These are phyloP conservation scores for Paraplagusia blochii DNA, from an alignment of 2,113 vertebrate genomes.

Conservation along the genomic window DNA sequence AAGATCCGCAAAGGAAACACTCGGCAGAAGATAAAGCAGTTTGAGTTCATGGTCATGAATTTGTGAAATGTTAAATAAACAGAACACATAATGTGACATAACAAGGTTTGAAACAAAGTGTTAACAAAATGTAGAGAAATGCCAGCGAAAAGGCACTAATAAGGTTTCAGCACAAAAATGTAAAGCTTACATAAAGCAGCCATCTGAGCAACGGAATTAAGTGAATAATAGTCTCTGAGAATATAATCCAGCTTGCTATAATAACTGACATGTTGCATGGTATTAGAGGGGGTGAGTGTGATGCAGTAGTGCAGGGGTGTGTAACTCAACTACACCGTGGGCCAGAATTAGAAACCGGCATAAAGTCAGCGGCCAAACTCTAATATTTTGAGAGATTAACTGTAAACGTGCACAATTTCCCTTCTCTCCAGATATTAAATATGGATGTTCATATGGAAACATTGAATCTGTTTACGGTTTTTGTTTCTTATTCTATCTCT, in stretches of 20 bases:
- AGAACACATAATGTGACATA: not conserved
- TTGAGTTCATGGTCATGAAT: slow-evolving; percentile 88
- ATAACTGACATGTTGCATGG: slow-evolving; percentile 13
- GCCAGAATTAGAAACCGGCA: too few relatives aligned
- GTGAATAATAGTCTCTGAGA: slow-evolving; percentile 23
- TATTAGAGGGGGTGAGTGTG: slow-evolving; percentile 4
- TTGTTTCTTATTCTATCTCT: too few relatives aligned
- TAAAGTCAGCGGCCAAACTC: too few relatives aligned
- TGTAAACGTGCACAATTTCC: too few relatives aligned
- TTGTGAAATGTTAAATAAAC: slow-evolving; percentile 24
- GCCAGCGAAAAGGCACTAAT: not conserved
- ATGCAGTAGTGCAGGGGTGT: not conserved
- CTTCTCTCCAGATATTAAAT: too few relatives aligned
- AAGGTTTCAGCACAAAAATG: slow-evolving; percentile 3
- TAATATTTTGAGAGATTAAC: too few relatives aligned
- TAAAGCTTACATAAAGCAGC: slow-evolving; percentile 10
- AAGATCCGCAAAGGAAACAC: slow-evolving; percentile 93
- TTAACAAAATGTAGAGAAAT: not conserved
- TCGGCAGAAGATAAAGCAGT: slow-evolving; percentile 88
- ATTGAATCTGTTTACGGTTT: too few relatives aligned
- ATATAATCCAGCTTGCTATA: slow-evolving; percentile 30
- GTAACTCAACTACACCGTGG: too few relatives aligned
- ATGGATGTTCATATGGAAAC: too few relatives aligned
- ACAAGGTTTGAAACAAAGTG: not conserved
- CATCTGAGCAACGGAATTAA: slow-evolving; percentile 29